These are phyloP conservation scores for Conopomorpha cramerella DNA, from an alignment of 1,140 invertebrate genomes.

Conservation along the genomic window DNA sequence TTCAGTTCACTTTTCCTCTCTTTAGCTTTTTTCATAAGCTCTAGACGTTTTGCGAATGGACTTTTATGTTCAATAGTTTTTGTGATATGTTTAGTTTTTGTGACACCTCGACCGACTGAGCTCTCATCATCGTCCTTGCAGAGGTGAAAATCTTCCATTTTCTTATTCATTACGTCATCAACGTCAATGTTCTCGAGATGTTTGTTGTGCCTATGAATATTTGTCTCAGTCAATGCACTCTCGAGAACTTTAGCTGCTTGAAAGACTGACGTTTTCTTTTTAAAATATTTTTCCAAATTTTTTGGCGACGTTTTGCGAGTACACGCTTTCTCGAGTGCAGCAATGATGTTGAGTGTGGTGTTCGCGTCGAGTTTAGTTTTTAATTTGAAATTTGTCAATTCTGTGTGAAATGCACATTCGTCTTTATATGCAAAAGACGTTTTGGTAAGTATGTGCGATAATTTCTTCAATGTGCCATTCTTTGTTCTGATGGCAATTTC, in stretches of 20 bases:
- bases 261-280: constrained; percentile 18
- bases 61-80: neutral
- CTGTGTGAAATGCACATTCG: constrained; percentile 16
- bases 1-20: neutral
- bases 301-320: constrained; percentile 7
- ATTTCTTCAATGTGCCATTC: constrained; percentile 12
- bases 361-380: constrained; percentile 15
- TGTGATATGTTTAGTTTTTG: constrained; percentile 4
- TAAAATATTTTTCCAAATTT: constrained; percentile 13
- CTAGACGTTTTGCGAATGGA: neutral
- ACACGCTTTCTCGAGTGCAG: constrained; percentile 15
- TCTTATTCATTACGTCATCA: constrained; percentile 13
- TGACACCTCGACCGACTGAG: constrained; percentile 15
- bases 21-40: neutral
- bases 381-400: constrained; percentile 15
- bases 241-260: constrained; percentile 14
- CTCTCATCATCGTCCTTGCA: constrained; percentile 32
- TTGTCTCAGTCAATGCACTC: constrained; percentile 12
- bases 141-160: constrained; percentile 21
- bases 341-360: constrained; percentile 15
- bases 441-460: constrained; percentile 17
- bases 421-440: constrained; percentile 18
- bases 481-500: constrained; percentile 19
- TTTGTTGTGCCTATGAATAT: constrained; percentile 13
- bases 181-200: constrained; percentile 1